A percentile compares a stretch with the other conserved stretches of the same genome.
These are phyloP conservation scores for Hyposoter dolosus DNA, from an alignment of 2,888 invertebrate genomes.

Conservation along the genomic window DNA sequence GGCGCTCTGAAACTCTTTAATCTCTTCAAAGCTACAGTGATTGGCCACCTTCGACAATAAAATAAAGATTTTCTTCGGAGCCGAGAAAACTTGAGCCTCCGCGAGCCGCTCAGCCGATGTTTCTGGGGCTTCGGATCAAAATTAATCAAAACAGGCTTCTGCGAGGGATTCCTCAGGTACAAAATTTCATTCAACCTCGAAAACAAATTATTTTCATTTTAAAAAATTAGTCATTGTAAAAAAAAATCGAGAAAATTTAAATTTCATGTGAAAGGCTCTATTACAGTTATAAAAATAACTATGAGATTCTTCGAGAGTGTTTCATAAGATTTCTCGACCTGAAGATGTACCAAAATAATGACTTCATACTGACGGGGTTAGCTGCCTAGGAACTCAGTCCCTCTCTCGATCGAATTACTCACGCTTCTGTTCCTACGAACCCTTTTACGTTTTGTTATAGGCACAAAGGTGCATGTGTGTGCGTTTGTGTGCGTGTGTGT, in stretches of 20 bases:
- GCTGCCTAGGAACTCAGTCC: not conserved
- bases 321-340: not conserved
- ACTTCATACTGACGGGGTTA: not conserved
- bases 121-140: not conserved
- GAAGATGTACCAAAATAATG: not conserved
- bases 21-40: constrained; percentile 1
- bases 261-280: not conserved
- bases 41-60: constrained; percentile 7
- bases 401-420: not conserved
- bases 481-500: not conserved
- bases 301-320: not conserved
- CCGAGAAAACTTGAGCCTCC: not conserved
- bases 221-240: not conserved
- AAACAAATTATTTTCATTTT: not conserved
- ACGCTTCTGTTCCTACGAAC: constrained; percentile 14
- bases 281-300: not conserved
- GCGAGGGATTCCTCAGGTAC: not conserved
- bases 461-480: not conserved
- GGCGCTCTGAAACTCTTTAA: not conserved
- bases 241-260: not conserved
- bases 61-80: not conserved
- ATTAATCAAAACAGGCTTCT: not conserved
- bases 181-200: not conserved
- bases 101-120: not conserved
- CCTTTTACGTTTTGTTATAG: constrained; percentile 11